Conservation (phyloP, 2,797 vertebrate genomes). For the Cuculus canorus region DNA sequence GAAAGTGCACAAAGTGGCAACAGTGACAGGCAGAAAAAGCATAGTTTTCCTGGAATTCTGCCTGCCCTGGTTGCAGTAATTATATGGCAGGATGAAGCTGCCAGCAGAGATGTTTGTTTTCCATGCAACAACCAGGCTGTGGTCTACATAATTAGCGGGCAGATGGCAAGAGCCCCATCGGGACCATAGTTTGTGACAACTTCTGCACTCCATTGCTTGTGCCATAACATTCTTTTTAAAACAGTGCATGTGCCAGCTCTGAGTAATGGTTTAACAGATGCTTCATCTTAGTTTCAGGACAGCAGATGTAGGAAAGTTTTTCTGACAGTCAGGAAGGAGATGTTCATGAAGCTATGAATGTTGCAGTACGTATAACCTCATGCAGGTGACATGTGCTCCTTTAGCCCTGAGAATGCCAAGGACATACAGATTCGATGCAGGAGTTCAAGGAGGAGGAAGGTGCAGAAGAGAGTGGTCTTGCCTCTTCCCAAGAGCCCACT, state of each 20-base stretch:
- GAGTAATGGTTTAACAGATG: constrained; percentile 41
- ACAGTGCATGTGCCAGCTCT: not conserved
- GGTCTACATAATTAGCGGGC: constrained; percentile 30
- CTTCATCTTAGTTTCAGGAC: not conserved
- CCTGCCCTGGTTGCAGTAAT: not conserved
- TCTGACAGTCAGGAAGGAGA: not conserved
- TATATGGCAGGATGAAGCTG: not conserved
- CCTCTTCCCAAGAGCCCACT: not conserved
- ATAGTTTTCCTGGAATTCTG: constrained; percentile 20
- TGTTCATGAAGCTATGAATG: not conserved
- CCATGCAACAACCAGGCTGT: constrained; percentile 4
- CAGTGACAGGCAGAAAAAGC: not conserved
- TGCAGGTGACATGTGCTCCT: not conserved
- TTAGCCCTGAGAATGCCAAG: not conserved
- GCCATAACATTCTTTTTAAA: constrained; percentile 21
- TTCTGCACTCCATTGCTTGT: constrained; percentile 34
- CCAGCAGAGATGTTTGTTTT: constrained; percentile 37
- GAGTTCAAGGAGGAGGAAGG: not conserved
- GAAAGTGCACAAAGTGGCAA: not conserved
- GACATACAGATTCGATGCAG: not conserved
- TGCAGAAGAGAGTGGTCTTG: not conserved
- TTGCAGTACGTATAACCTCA: not conserved
- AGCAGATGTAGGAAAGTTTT: not conserved
- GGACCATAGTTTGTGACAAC: not conserved
- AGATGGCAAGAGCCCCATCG: constrained; percentile 27